Base-by-base conservation (phyloP, 2,888 invertebrate genomes). In the Yponomeuta cagnagella region DNA sequence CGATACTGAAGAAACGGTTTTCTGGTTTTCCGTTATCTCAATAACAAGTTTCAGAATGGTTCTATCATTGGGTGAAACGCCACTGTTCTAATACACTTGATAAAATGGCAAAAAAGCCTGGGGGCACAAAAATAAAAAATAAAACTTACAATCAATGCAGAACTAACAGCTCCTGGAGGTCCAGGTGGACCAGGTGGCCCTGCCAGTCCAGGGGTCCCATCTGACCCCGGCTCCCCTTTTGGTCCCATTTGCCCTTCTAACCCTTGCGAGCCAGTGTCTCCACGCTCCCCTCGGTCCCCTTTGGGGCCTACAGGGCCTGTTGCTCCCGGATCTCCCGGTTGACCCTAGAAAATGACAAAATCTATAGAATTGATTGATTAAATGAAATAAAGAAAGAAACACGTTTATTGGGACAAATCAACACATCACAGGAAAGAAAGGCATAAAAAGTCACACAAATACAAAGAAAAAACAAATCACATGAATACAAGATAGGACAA, bases 211-310 rank as follows among this genome's bases (percentile, higher is more conserved):
- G 95, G 93, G 69, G 93, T 84, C 1, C 96, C 96, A 79, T 96
- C 96, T 68, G 93, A 87, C 33, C 96, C 96, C 70, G 95, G 94
- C 75, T 96, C 96, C 33, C 97, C 97, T 89, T 96, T 96, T 52
- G 94, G 93, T 33, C 97, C 97, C 77, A 94, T 95, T 72, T 94
- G 93, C 70, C 97, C 97, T 84, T 95, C 95, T 65, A 94, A 93
- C 4, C 95, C 95, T 43, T 90, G 85, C 1, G 90, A 79, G 2
- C 94, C 95, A 8, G 82, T 76, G 15, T 94, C 93, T 63, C 96
- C 96, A 78, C 94, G 93, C 76, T 96, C 97, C 72, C 96, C 97
- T 80, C 94, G 93, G 52, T 95, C 94, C 0, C 95, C 95, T 77
- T 93, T 93, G 0, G 87, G 83, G 64, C 95, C 95, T 72, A 89